Percentiles rank a stretch among this genome's conserved stretches.
These are phyloP conservation scores for Hystrix cristata DNA, from an alignment of 2,113 vertebrate genomes.

Conservation along the genomic window DNA sequence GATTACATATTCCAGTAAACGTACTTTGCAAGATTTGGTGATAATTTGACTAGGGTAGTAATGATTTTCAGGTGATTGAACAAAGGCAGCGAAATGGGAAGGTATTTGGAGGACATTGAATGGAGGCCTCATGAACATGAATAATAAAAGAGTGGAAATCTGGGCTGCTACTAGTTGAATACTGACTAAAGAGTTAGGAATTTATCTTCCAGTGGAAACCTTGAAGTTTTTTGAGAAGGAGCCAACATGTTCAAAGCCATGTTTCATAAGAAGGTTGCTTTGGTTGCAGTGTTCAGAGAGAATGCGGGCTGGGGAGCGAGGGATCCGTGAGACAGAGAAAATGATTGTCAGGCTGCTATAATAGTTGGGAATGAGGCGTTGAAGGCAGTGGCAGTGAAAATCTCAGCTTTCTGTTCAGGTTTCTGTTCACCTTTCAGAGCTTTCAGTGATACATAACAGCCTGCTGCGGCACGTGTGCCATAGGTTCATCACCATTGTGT, in stretches of 20 bases:
- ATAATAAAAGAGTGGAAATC: neutral
- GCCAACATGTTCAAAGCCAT: neutral
- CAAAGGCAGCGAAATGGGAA: conserved; percentile 40
- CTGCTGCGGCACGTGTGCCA: neutral
- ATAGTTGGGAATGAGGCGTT: neutral
- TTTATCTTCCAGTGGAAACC: conserved; percentile 28
- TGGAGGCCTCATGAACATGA: conserved; percentile 19
- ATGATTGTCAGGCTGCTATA: neutral
- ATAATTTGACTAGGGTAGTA: neutral
- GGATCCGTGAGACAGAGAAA: neutral
- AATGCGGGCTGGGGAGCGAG: neutral
- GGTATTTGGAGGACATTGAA: conserved; percentile 22
- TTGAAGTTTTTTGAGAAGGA: neutral
- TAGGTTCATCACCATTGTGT: neutral
- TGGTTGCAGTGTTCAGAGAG: conserved; percentile 21
- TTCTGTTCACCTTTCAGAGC: neutral
- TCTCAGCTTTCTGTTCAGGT: conserved; percentile 1
- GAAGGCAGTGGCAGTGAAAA: neutral
- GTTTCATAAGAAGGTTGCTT: conserved; percentile 16
- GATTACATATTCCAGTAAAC: conserved; percentile 16
- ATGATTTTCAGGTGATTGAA: conserved; percentile 22
- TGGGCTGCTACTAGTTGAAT: neutral
- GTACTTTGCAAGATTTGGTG: conserved; percentile 45
- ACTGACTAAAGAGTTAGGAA: conserved; percentile 40
- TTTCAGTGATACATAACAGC: neutral